Percentiles rank a stretch among this genome's conserved stretches.
phyloP scores from a whole-genome alignment of 2,888 invertebrate species.

The Xanthia icteritia region DNA sequence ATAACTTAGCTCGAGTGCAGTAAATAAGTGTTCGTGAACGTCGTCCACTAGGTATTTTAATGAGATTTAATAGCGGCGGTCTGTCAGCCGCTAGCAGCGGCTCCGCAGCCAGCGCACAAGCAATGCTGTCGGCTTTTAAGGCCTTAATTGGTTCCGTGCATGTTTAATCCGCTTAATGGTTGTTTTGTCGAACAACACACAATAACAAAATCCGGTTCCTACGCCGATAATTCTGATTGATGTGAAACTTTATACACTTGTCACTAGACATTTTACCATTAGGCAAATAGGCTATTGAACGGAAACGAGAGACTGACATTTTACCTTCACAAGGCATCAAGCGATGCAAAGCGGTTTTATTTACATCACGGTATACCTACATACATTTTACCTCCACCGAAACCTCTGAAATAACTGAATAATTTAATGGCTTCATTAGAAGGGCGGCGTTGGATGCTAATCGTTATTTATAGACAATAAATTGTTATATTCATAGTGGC shows the following conservation, averaged over 20 bases:
- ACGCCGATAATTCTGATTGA: slow-evolving; percentile 79
- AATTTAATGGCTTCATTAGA: slow-evolving; percentile 82
- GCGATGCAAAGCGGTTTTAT: slow-evolving; percentile 44
- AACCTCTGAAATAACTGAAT: slow-evolving; percentile 70
- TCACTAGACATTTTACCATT: slow-evolving; percentile 74
- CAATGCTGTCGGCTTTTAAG: slow-evolving; percentile 82
- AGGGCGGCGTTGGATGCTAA: slow-evolving; percentile 78
- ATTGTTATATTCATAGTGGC: slow-evolving; percentile 86
- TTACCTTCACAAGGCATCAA: slow-evolving; percentile 31
- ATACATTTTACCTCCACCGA: slow-evolving; percentile 55
- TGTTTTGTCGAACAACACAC: slow-evolving; percentile 80
- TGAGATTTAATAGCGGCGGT: slow-evolving; percentile 83
- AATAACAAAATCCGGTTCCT: slow-evolving; percentile 80
- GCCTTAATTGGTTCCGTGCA: slow-evolving; percentile 86
- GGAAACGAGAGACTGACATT: slow-evolving; percentile 41
- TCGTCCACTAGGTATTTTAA: slow-evolving; percentile 84
- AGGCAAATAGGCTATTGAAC: slow-evolving; percentile 65
- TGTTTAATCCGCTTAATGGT: slow-evolving; percentile 84
- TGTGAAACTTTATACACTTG: slow-evolving; percentile 76
- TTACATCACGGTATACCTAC: slow-evolving; percentile 46
- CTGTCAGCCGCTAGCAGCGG: slow-evolving; percentile 64
- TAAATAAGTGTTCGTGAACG: slow-evolving; percentile 86
- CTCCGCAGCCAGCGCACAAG: slow-evolving; percentile 71
- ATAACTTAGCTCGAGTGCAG: slow-evolving; percentile 79
- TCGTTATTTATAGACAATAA: slow-evolving; percentile 87